Conservation (phyloP, 2,888 invertebrate species). For the Barypeithes pellucidus region DNA sequence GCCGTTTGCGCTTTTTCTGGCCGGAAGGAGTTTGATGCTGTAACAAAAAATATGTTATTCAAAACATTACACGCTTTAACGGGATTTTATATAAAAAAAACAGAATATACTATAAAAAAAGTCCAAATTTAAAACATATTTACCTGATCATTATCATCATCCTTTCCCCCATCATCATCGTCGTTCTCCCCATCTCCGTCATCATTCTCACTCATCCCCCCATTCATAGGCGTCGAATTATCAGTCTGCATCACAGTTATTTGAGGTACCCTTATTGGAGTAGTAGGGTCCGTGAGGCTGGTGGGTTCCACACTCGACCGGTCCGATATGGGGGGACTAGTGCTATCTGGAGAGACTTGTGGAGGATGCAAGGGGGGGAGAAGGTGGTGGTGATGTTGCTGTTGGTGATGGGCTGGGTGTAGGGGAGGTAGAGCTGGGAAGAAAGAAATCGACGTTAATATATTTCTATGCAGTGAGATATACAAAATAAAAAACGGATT, state of each 20-base stretch:
- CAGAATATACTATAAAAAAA: neutral
- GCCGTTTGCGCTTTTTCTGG: constrained; percentile 93
- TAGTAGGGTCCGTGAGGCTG: constrained; percentile 46
- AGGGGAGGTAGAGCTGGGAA: constrained; percentile 56
- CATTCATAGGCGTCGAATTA: constrained; percentile 56
- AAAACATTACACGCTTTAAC: too few relatives aligned
- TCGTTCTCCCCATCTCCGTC: constrained; percentile 71
- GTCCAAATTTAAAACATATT: constrained; percentile 3
- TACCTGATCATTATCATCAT: constrained; percentile 57
- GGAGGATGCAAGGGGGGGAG: constrained; percentile 68
- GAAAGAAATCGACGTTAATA: constrained; percentile 14
- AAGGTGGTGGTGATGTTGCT: constrained; percentile 52
- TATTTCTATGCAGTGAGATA: too few relatives aligned
- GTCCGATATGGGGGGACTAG: constrained; percentile 88
- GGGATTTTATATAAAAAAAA: too few relatives aligned
- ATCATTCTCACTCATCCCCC: constrained; percentile 63
- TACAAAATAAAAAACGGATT: too few relatives aligned
- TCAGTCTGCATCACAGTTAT: constrained; percentile 30
- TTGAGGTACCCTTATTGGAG: constrained; percentile 34
- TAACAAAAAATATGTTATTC: constrained; percentile 1
- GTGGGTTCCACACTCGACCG: constrained; percentile 69
- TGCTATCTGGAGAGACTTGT: constrained; percentile 86
- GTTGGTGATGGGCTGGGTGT: constrained; percentile 40
- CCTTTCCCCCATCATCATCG: constrained; percentile 46
- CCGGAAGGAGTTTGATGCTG: constrained; percentile 69